Base-by-base conservation (phyloP, 2,113 vertebrate species). In the Gyps fulvus region DNA sequence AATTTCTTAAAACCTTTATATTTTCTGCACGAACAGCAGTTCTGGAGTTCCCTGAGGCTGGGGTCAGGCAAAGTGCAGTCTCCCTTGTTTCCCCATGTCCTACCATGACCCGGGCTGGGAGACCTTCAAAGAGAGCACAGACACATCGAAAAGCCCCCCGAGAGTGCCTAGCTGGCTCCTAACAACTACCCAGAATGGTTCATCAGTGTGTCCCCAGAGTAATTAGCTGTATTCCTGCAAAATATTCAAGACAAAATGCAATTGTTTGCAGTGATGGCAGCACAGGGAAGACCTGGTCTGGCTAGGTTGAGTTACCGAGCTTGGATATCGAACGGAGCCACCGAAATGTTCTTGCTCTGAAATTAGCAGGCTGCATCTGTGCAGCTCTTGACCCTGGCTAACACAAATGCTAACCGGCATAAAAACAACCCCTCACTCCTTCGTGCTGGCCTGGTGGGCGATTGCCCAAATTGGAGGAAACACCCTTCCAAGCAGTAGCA, bases 361-460 rank as follows among this genome's bases (percentile, higher is more conserved):
- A 88, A 62, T 54, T 12, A 16, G 9, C 45, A 47, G 38, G 8
- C 26, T 69, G 7, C 4, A 4, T 6, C 32, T 40, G 20, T 3
- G 2, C 25, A 47, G 27, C 22, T 62, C 50, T 49, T 42, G n/a
- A 45, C 22, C 19, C 15, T 0, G 4, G 11, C 25, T n/a, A 66
- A 19, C 7, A 45, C 31, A 83, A 76, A 54, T 9, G 2, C 2
- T 45, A 34, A 13, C 40, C 38, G 11, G 9, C 36, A 38, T 8
- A 23, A 38, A 63, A 78, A 4, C 15, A 62, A 2, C n/a, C 8
- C 8, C 36, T 79, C 3, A 3, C 5, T 58, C 19, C 25, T 88
- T 19, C 0, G 0, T 50, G 45, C 12, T 55, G 38, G 9, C 17
- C 36, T 43, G 36, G 13, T 23, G 34, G 27, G 25, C 0, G 6